Evolutionary conservation across 1,140 invertebrate genomes (phyloP).

Genomic region (Phocides pigmalion): DNA sequence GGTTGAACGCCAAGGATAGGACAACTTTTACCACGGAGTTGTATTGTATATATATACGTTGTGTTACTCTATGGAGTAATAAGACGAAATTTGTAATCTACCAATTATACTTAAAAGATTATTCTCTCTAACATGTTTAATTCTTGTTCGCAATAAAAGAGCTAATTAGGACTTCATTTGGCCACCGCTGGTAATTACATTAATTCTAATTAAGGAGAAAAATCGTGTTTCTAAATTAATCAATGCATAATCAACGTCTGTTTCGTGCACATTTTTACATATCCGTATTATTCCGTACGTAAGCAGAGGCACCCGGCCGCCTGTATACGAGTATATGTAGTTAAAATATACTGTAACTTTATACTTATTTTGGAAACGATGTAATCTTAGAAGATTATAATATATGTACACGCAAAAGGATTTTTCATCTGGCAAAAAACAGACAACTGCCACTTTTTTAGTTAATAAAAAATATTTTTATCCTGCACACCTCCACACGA

Average conservation of each 20-base stretch:
- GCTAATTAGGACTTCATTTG: slow-evolving; percentile 2
- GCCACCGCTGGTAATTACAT: slow-evolving; percentile 10
- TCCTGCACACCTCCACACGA: slow-evolving; percentile 25
- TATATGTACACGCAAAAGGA: slow-evolving; percentile 38
- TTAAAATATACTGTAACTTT: slow-evolving; percentile 13
- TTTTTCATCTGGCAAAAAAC: slow-evolving; percentile 52
- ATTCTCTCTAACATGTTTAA: too few species aligned
- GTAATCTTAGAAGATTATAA: slow-evolving; percentile 48
- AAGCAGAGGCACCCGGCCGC: too few species aligned
- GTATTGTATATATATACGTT: too few species aligned
- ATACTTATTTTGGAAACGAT: slow-evolving; percentile 25
- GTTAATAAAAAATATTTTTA: slow-evolving; percentile 41
- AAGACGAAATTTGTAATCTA: too few species aligned
- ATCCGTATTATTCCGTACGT: too few species aligned
- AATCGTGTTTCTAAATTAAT: slow-evolving; percentile 17
- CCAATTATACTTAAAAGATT: background rate
- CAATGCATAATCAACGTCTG: slow-evolving; percentile 22
- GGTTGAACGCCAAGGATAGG: too few species aligned
- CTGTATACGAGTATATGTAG: too few species aligned
- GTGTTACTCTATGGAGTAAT: too few species aligned
- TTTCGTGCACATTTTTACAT: slow-evolving; percentile 7
- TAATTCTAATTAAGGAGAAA: slow-evolving; percentile 22
- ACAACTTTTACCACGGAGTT: too few species aligned
- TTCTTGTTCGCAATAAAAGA: background rate
- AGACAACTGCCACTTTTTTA: slow-evolving; percentile 56